Base-by-base conservation (phyloP, 2,888 invertebrate genomes). In the Chymomyza amoena region DNA sequence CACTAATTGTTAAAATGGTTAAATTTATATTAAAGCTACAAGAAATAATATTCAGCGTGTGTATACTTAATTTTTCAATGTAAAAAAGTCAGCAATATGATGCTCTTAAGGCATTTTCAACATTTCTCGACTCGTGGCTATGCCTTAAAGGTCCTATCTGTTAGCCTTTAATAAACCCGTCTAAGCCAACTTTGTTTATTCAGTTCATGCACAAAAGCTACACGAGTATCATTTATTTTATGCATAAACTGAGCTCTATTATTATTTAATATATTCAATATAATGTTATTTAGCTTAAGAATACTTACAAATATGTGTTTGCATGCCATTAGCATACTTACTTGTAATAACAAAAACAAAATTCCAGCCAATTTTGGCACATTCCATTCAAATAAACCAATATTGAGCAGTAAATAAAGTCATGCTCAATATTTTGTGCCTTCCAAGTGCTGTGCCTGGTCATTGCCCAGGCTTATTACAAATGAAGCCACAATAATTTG, bases 401-500 rank as follows among this genome's bases (percentile, higher is more conserved):
- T 54, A 18, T 54, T 20, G 54, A n/a, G 10, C 4, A 45, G 13
- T 45, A 45, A 36, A 51, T 18, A 54, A 54, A 54, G 54, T 9
- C 54, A 20, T 16, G 10, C n/a, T 16, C 16, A 54, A 54, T 54
- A 20, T 13, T 45, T 45, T 45, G 13, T 13, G 13, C 13, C 32
- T 6, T 4, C 7, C 32, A 32, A 32, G 32, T 13, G 39, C 39
- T 13, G 6, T 13, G 13, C 6, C 39, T 45, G 20, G 54, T 54
- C 16, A 54, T 18, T 54, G 54, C 15, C 20, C 2, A 9, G 16
- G 54, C 18, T 54, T 54, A 54, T 54, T 54, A 54, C n/a, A 54
- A 54, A 54, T 54, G 54, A 54, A 54, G 54, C 54, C 54, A 54
- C 54, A 54, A 54, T 54, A 54, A 54, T 54, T 54, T 54, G 18